phyloP scores from a whole-genome alignment of 1,140 invertebrate genomes.

The Thereuonema tuberculata region DNA sequence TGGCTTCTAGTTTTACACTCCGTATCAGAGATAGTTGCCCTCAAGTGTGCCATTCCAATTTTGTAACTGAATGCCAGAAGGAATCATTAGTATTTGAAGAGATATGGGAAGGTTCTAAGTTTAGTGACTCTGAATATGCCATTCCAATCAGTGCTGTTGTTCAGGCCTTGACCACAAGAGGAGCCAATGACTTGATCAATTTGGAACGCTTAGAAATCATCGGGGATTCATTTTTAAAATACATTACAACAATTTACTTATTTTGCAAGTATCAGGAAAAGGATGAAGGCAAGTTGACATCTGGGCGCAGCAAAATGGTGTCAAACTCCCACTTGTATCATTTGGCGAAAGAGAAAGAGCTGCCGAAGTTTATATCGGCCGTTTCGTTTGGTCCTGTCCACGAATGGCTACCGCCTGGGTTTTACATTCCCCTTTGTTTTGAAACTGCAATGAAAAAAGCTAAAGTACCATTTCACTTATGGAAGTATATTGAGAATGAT shows the following conservation, averaged over 20 bases:
- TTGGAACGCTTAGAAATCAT: constrained; percentile 70
- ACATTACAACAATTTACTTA: constrained; percentile 53
- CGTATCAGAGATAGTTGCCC: neutral
- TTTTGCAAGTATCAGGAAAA: constrained; percentile 49
- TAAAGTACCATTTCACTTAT: constrained; percentile 1
- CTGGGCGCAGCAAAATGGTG: constrained; percentile 56
- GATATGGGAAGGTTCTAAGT: neutral
- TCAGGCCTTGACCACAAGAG: constrained; percentile 52
- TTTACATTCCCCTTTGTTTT: constrained; percentile 19
- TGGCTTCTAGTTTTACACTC: neutral
- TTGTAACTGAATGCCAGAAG: neutral
- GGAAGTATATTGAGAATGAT: neutral
- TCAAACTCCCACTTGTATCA: constrained; percentile 68
- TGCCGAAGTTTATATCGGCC: constrained; percentile 38
- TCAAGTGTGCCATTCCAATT: neutral
- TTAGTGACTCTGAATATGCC: neutral
- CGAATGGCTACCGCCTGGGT: constrained; percentile 54
- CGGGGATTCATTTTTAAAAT: constrained; percentile 81
- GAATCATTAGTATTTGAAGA: neutral
- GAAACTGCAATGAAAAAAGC: constrained; percentile 26
- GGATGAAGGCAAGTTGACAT: constrained; percentile 61
- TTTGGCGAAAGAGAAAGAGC: constrained; percentile 37
- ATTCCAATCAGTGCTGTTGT: constrained; percentile 32
- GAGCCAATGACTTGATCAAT: constrained; percentile 60
- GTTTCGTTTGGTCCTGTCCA: constrained; percentile 46